These are phyloP conservation scores for Nibea albiflora DNA, from an alignment of 2,113 vertebrate species.

Conservation along the genomic window DNA sequence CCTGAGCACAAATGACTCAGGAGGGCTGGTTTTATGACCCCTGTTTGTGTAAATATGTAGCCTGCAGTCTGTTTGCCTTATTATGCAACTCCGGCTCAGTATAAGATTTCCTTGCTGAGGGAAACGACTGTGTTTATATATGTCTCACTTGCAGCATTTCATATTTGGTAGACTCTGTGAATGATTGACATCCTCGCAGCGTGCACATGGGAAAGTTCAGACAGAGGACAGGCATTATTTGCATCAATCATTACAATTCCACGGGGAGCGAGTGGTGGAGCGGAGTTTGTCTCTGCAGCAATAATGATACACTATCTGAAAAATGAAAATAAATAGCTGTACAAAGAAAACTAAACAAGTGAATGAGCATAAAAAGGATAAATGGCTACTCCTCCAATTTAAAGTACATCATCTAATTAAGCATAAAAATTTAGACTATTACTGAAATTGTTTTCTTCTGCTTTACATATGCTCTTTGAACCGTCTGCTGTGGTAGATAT, in stretches of 20 bases:
- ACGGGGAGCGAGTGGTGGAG: slow-evolving; percentile 31
- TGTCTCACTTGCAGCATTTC: slow-evolving; percentile 35
- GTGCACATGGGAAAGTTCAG: slow-evolving; percentile 64
- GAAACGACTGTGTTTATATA: slow-evolving; percentile 60
- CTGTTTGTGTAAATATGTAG: slow-evolving; percentile 79
- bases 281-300: slow-evolving; percentile 26
- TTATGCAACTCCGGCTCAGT: slow-evolving; percentile 62
- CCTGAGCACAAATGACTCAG: slow-evolving; percentile 70
- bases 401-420: slow-evolving; percentile 14
- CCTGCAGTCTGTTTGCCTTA: slow-evolving; percentile 69
- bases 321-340: slow-evolving; percentile 28
- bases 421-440: slow-evolving; percentile 5
- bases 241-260: slow-evolving; percentile 48
- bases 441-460: slow-evolving; percentile 24
- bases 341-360: slow-evolving; percentile 1
- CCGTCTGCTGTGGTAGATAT: not conserved
- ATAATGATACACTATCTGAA: slow-evolving; percentile 18
- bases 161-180: slow-evolving; percentile 37
- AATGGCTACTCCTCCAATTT: not conserved
- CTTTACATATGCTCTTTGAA: slow-evolving; percentile 30
- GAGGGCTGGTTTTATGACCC: slow-evolving; percentile 69
- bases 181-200: slow-evolving; percentile 59
- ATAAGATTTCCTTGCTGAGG: slow-evolving; percentile 56
- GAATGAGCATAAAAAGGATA: not conserved
- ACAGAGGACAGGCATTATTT: slow-evolving; percentile 63